Conservation (phyloP, 2,113 vertebrate species). For the Crotalus helleri region DNA sequence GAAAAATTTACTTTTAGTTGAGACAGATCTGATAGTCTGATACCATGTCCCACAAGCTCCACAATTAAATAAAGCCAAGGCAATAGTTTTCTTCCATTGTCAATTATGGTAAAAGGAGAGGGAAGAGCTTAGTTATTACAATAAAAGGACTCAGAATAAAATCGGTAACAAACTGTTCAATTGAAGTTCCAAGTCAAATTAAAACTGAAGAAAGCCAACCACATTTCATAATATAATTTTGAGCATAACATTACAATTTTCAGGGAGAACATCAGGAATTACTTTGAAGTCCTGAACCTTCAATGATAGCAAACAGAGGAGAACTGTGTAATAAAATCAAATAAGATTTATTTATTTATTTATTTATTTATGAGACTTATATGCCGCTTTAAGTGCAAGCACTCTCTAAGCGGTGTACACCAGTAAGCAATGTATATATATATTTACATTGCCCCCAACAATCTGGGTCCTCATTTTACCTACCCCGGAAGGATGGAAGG, state of each 20-base stretch:
- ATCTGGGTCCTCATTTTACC: too few species aligned
- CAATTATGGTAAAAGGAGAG: background rate
- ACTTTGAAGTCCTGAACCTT: background rate
- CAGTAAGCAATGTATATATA: too few species aligned
- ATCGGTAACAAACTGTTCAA: background rate
- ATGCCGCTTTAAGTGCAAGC: too few species aligned
- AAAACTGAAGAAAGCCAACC: background rate
- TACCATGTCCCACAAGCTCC: background rate
- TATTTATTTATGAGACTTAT: too few species aligned
- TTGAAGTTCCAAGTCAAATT: background rate
- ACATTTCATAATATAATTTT: background rate
- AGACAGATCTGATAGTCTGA: background rate
- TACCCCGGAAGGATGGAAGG: too few species aligned
- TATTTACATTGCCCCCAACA: too few species aligned
- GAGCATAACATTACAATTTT: background rate
- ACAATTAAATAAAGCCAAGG: background rate
- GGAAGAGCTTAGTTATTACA: background rate
- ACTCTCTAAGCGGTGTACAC: too few species aligned
- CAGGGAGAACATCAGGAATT: background rate
- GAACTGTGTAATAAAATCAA: background rate
- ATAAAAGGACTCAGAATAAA: background rate
- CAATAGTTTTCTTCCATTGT: background rate
- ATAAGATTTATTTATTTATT: too few species aligned
- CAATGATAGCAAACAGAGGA: background rate
- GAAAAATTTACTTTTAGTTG: background rate